These are phyloP conservation scores for Oscheius onirici DNA, from an alignment of 2,888 invertebrate genomes.

Conservation along the genomic window DNA sequence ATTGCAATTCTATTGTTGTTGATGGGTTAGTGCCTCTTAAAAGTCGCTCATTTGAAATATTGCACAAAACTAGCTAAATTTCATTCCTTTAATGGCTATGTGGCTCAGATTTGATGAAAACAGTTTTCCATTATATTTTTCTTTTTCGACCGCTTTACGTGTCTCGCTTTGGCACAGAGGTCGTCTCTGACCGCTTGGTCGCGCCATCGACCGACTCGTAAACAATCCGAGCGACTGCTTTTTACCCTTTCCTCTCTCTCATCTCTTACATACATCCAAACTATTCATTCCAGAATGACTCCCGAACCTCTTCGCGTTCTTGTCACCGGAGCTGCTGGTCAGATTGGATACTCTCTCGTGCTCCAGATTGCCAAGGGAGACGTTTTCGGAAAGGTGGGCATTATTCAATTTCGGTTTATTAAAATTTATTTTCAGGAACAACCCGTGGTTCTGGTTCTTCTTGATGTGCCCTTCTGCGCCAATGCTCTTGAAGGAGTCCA, in stretches of 20 bases:
- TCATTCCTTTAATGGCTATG: too few species aligned
- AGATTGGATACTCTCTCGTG: conserved; percentile 95
- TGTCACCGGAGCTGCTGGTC: conserved; percentile 98
- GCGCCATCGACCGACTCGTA: conserved; percentile 24
- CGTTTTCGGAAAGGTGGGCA: conserved; percentile 49
- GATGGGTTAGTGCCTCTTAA: neutral
- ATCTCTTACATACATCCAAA: too few species aligned
- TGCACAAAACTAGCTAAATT: neutral
- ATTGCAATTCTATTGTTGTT: neutral
- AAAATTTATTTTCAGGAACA: conserved; percentile 51
- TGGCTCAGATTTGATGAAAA: too few species aligned
- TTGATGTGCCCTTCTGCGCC: conserved; percentile 96
- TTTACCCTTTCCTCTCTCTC: neutral
- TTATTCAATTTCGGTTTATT: conserved; percentile 34
- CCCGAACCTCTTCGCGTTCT: conserved; percentile 73
- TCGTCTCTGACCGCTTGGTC: conserved; percentile 24
- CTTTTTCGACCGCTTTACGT: neutral
- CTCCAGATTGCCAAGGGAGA: conserved; percentile 85
- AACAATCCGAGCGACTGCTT: conserved; percentile 1
- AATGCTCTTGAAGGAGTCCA: conserved; percentile 95
- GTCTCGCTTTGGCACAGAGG: conserved; percentile 3
- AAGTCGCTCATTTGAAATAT: neutral
- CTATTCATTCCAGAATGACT: conserved; percentile 3
- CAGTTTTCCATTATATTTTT: too few species aligned
- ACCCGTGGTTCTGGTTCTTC: conserved; percentile 85